Evolutionary conservation across 2,113 vertebrate genomes (phyloP), one percentile per base, ranked within the genome.

Genomic region (Gymnorhina tibicen): DNA sequence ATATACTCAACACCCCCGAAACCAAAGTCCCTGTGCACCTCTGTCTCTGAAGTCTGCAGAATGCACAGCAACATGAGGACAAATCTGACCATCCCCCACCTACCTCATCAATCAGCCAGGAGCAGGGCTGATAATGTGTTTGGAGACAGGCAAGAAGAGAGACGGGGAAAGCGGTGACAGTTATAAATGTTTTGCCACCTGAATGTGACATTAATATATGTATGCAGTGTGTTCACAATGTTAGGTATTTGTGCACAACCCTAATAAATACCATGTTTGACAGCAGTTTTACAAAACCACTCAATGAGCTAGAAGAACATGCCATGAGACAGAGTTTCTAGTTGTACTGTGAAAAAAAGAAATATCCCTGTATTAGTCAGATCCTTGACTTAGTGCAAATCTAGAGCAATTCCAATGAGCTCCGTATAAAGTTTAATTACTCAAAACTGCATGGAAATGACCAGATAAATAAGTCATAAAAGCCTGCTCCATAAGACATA

Each of bases 181-280:
- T 85, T 94, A 87, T 46, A 95, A 95, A 96, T 91, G 84, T 62
- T 96, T 85, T 82, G 70, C 77, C 77, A 76, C 53, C 74, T 44
- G 53, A 87, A 93, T 49, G 66, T 79, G 91, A 87, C 87, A 58
- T 79, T 87, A 95, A 89, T 87, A 53, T 94, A 89, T 85, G 78
- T 87, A 49, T 87, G 66, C 42, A 44, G 44, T 18, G 55, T 80
- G 62, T 79, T 96, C 94, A 91, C 62, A 44, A 28, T 4, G 17
- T 42, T 26, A 70, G 85, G 50, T 87, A 80, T 74, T 94, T 96
- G 68, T 80, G 87, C 67, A 80, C 55, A 74, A 80, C 50, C 59
- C 70, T 47, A 95, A 76, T 79, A 95, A 94, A 91, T 50, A 86
- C 39, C 39, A 6, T 32, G 27, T 74, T 55, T 33, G 27, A 90